Base-by-base conservation (phyloP, 2,888 invertebrate genomes). In the Phorcus lineatus region DNA sequence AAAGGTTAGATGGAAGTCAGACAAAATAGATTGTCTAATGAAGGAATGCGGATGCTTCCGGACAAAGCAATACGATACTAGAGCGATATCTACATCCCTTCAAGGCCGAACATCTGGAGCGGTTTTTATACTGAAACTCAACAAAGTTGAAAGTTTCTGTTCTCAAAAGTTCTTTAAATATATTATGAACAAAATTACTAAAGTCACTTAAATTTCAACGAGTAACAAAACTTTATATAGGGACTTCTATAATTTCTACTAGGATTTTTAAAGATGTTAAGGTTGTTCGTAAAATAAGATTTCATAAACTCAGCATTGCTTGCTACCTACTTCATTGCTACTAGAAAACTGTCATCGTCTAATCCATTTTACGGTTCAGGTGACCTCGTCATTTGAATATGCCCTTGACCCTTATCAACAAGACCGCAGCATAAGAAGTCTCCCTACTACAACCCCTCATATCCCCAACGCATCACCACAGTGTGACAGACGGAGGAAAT, bases 401-500 rank as follows among this genome's bases (percentile, higher is more conserved):
- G 62, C 13, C 62, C 62, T 62, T 62, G 62, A 62, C 62, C 62
- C 57, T 24, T 28, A 62, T 24, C 24, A 16, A 11, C 16, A 28
- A 28, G 62, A 28, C 62, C 62, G 24, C 62, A 24, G 28, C 62
- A 28, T 62, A 62, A 62, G 62, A 62, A 62, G 62, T 62, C 62
- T 17, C 62, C 62, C 28, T 24, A 62, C 62, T 28, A 24, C 62
- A 28, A 28, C 13, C 62, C 28, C 62, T 62, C 62, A 62, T 62
- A 62, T 62, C 62, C 62, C 28, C 11, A 62, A 62, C 62, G 62
- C 62, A 62, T 62, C 62, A 47, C 47, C 47, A 62, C 62, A 28
- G 24, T 62, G 62, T 62, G 62, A 62, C 62, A 62, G 62, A 62
- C 62, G 62, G 62, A 19, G 62, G 28, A 62, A 62, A 62, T 62